These are phyloP conservation scores for Andrena bucephala DNA, from an alignment of 2,888 invertebrate genomes.

Conservation along the genomic window DNA sequence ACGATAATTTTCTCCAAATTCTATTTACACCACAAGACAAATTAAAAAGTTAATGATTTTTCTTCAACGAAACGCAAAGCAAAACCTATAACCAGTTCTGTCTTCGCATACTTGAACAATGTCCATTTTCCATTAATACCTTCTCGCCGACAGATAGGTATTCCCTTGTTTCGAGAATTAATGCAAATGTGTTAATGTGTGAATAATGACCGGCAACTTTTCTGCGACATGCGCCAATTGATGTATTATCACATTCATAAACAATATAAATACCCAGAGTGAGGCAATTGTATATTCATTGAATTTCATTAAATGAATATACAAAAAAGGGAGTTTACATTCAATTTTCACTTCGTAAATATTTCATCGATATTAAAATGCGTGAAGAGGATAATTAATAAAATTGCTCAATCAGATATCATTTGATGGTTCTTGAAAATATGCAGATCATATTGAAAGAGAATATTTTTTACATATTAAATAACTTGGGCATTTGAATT, in stretches of 20 bases:
- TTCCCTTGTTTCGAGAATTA: conserved; percentile 9
- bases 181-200: conserved; percentile 41
- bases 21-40: not conserved
- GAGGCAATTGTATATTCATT: too few relatives aligned
- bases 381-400: too few relatives aligned
- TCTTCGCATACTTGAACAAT: conserved; percentile 34
- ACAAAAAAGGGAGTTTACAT: too few relatives aligned
- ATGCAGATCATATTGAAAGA: too few relatives aligned
- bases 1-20: not conserved
- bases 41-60: not conserved
- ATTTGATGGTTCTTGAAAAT: too few relatives aligned
- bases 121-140: conserved; percentile 56
- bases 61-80: not conserved
- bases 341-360: too few relatives aligned
- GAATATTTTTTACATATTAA: too few relatives aligned
- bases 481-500: too few relatives aligned
- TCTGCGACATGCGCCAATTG: conserved; percentile 14
- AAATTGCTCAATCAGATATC: too few relatives aligned
- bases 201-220: conserved; percentile 25
- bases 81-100: conserved; percentile 9
- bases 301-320: too few relatives aligned
- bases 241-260: conserved; percentile 16
- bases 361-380: too few relatives aligned
- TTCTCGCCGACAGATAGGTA: conserved; percentile 39
- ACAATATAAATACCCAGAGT: not conserved